Evolutionary conservation across 2,113 vertebrate species (phyloP).

Genomic region (Thomomys bottae): DNA sequence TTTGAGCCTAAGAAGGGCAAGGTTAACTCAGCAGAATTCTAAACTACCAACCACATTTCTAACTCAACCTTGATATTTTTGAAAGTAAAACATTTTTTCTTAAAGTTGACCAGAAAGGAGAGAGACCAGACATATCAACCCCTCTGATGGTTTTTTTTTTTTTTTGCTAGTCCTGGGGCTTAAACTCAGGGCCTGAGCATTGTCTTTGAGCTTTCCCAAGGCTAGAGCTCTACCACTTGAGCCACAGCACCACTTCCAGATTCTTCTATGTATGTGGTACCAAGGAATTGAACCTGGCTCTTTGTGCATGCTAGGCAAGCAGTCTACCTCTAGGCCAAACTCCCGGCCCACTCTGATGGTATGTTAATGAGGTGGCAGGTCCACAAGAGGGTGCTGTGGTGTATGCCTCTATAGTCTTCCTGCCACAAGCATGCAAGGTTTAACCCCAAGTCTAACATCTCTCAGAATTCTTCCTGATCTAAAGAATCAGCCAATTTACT

Average conservation of each 20-base stretch:
- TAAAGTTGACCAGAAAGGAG: background rate
- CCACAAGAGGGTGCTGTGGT: background rate
- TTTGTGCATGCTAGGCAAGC: no score
- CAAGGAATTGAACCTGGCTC: no score
- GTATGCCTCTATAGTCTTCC: background rate
- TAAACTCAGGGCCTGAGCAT: no score
- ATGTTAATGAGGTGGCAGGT: background rate
- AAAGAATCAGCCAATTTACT: background rate
- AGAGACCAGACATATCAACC: background rate
- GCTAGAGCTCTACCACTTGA: no score
- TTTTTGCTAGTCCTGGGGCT: no score
- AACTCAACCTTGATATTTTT: background rate
- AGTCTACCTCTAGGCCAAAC: no score
- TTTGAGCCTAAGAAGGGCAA: background rate
- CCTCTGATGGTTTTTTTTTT: background rate
- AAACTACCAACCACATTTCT: background rate
- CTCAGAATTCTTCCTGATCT: background rate
- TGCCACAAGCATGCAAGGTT: background rate
- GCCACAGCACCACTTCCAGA: no score
- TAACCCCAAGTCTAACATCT: background rate
- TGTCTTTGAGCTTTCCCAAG: no score
- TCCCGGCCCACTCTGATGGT: background rate
- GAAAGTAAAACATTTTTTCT: background rate
- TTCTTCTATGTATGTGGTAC: no score
- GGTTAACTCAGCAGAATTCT: background rate